These are phyloP conservation scores for Mormyrops boulengeri DNA, from an alignment of 2,797 vertebrate genomes.

Conservation along the genomic window DNA sequence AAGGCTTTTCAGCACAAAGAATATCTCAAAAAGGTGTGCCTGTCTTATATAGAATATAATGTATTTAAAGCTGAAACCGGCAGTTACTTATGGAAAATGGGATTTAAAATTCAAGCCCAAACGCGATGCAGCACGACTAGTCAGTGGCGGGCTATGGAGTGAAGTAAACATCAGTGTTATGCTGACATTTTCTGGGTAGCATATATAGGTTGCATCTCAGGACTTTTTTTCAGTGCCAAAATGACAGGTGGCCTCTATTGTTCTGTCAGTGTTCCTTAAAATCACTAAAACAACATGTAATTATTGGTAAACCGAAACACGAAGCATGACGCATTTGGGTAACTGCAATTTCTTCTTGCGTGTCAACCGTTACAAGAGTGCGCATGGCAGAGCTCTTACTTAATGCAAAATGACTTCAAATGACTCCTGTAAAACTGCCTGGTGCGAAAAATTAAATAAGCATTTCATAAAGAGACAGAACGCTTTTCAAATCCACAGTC, in stretches of 20 bases:
- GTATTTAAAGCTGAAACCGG: background rate
- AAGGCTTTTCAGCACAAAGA: background rate
- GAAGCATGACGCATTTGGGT: background rate
- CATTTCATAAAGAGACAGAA: background rate
- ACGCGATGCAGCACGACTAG: background rate
- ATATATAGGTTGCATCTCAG: slow-evolving; percentile 18
- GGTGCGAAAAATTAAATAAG: background rate
- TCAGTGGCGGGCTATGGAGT: background rate
- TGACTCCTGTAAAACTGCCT: background rate
- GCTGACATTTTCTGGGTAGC: background rate
- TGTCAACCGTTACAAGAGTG: background rate
- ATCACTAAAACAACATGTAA: slow-evolving; percentile 11
- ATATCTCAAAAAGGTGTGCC: background rate
- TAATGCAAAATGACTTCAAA: background rate
- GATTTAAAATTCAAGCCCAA: background rate
- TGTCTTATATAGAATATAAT: background rate
- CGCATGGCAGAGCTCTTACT: background rate
- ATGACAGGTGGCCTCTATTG: background rate
- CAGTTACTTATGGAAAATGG: background rate
- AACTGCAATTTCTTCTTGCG: background rate
- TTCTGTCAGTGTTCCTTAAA: background rate
- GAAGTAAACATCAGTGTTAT: background rate
- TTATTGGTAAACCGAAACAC: background rate
- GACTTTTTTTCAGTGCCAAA: background rate
- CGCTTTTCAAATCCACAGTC: background rate